Evolutionary conservation across 2,113 vertebrate species (phyloP).

Genomic region (Sturnira hondurensis): DNA sequence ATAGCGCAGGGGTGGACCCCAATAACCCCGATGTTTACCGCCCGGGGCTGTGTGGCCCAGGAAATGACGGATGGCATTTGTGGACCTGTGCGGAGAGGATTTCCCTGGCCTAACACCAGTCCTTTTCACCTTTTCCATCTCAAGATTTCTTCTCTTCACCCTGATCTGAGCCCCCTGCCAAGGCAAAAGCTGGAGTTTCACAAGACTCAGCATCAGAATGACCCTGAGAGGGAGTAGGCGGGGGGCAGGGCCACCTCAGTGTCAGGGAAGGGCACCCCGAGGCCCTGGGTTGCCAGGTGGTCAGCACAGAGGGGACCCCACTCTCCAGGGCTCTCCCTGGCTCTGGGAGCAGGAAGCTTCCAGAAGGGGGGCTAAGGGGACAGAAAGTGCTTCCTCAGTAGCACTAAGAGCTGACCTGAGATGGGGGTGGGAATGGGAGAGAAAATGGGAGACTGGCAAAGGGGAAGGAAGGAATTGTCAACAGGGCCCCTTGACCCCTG

Average conservation of each 20-base stretch:
- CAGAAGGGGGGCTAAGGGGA: neutral
- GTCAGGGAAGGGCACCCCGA: neutral
- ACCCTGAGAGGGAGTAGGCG: neutral
- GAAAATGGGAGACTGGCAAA: neutral
- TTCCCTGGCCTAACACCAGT: neutral
- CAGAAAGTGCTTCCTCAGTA: neutral
- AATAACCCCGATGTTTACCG: rapidly evolving
- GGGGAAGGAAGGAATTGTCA: rapidly evolving
- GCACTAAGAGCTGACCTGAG: neutral
- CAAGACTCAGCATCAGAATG: neutral
- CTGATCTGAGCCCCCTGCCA: neutral
- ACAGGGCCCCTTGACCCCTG: rapidly evolving
- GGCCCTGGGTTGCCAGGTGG: neutral
- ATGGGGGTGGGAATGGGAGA: neutral
- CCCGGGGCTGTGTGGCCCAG: rapidly evolving
- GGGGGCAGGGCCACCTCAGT: neutral
- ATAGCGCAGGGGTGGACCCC: neutral
- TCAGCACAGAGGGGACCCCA: neutral
- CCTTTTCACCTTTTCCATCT: neutral
- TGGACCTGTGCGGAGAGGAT: neutral
- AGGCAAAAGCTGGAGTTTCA: neutral
- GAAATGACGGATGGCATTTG: neutral
- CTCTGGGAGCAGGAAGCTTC: neutral
- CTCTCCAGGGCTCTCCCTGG: neutral
- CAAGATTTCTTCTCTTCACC: neutral